Evolutionary conservation across 2,797 vertebrate species (phyloP).

Genomic region (Mormyrops boulengeri): DNA sequence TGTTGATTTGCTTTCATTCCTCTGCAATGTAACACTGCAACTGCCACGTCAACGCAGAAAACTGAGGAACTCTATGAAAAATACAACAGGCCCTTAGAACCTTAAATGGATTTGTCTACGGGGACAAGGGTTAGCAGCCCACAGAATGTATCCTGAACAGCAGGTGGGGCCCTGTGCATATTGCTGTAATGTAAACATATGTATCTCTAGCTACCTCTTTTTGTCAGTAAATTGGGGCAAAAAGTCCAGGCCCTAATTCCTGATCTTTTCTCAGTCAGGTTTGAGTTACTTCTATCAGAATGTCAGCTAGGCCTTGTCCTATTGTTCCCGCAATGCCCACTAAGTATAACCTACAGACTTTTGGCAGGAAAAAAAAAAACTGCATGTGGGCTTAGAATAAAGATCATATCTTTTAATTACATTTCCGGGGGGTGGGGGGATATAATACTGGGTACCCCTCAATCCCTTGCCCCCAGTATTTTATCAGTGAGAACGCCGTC

Average conservation of each 20-base stretch:
- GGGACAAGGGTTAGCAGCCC: not conserved
- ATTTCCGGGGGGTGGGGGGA: conserved; percentile 44
- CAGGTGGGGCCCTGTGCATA: not conserved
- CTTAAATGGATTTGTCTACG: not conserved
- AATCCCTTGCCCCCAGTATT: conserved; percentile 34
- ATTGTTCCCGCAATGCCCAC: conserved; percentile 30
- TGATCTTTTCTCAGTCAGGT: not conserved
- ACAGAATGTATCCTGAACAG: not conserved
- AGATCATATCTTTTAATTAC: conserved; percentile 69
- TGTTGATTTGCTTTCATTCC: not conserved
- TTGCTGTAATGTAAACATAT: not conserved
- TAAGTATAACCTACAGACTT: conserved; percentile 56
- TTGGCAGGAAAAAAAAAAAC: conserved; percentile 43
- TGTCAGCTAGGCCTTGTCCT: conserved; percentile 22
- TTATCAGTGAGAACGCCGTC: conserved; percentile 48
- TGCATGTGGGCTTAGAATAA: conserved; percentile 41
- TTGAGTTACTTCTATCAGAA: not conserved
- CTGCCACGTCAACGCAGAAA: not conserved
- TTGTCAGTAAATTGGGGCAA: not conserved
- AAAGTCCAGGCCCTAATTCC: conserved; percentile 1
- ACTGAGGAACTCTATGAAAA: not conserved
- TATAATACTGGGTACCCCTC: conserved; percentile 30
- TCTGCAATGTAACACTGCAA: not conserved
- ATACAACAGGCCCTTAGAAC: not conserved
- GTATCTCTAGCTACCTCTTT: not conserved